Evolutionary conservation across 2,797 vertebrate species (phyloP), one percentile per base, ranked within the genome.

Genomic region (Neosilurus hyrtlii): DNA sequence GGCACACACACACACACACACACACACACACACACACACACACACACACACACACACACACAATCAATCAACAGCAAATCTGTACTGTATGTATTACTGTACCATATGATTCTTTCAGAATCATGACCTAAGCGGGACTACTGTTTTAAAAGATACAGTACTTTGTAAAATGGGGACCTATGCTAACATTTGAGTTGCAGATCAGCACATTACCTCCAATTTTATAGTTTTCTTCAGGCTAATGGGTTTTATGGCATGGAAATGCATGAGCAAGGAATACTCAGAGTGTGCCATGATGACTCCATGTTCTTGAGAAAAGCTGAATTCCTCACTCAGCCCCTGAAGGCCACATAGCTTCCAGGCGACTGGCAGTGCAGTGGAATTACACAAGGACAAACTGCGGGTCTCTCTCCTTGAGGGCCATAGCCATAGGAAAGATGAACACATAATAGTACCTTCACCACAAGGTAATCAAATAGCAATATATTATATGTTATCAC

Each of bases 281-380:
- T 96, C 94, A 0, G 89, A 85, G 30, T 85, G 75, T 0, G 96
- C 83, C 4, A 81, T 86, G 62, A 99, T 74, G 10, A 89, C 52
- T 6, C 96, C 97, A 0, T 92, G 87, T 3, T 93, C 88, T 76
- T 93, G 89, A 0, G 95, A 94, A 54, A 95, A 37, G 0, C 86
- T 90, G 86, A 99, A 96, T 80, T 96, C 95, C 0, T 96, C 95
- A 0, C 94, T 95, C 0, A 98, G 87, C 71, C 94, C 93, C 65
- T 97, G 95, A 87, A 97, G 81, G 14, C 95, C 96, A 3, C 87
- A 91, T 70, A 99, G 86, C 30, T 89, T 90, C 97, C 97, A 99
- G 35, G 91, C 94, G 0, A 94, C 90, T 0, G 96, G 93, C 81
- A 97, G 87, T 0, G 88, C 86, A 0, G 92, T 96, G 86, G 87